These are phyloP conservation scores for Eustalomyia histrio DNA, from an alignment of 2,888 invertebrate species.

Conservation along the genomic window DNA sequence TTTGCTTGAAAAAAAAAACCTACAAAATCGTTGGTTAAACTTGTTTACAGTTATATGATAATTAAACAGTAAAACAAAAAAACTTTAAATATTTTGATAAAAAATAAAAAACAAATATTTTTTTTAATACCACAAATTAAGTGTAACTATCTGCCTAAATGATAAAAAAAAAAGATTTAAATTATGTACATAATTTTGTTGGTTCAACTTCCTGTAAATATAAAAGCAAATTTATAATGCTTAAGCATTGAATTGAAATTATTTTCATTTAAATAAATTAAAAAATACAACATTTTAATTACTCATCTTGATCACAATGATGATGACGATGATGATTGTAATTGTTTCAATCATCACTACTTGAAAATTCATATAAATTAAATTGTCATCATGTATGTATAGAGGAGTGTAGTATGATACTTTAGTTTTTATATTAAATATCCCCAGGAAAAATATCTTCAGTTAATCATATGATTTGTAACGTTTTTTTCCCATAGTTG, in stretches of 20 bases:
- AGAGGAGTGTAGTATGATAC: neutral
- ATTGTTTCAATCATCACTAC: neutral
- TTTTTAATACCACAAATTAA: neutral
- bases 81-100: no score
- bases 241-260: slow-evolving; percentile 1
- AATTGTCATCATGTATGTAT: neutral
- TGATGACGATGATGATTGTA: neutral
- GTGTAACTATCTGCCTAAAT: neutral
- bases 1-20: neutral
- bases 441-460: neutral
- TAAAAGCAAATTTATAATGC: neutral
- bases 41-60: neutral
- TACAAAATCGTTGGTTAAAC: neutral
- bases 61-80: neutral
- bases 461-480: neutral
- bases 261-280: slow-evolving; percentile 6
- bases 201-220: neutral
- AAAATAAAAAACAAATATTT: neutral
- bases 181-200: neutral
- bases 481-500: neutral
- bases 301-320: neutral
- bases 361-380: neutral
- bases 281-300: neutral
- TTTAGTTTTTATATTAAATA: neutral
- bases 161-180: neutral